Evolutionary conservation across 2,113 vertebrate genomes (phyloP).

Genomic region (Electrona antarctica): DNA sequence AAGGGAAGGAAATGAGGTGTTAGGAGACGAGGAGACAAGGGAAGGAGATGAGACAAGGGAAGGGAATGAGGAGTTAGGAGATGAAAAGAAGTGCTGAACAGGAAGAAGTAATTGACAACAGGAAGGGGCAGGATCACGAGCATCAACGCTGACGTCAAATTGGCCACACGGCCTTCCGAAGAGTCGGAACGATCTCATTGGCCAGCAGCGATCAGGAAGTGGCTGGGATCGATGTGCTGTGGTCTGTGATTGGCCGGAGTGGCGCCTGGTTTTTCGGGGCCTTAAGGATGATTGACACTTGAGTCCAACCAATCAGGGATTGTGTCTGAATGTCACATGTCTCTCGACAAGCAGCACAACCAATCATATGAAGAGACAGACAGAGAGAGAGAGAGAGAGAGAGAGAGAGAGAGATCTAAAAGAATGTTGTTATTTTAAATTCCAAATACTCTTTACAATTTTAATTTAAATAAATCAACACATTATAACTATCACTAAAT

Average conservation of each 20-base stretch:
- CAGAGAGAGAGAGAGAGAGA: neutral
- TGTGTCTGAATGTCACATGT: neutral
- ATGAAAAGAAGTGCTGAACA: conserved; percentile 24
- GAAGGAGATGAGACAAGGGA: neutral
- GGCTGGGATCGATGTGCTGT: neutral
- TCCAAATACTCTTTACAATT: neutral
- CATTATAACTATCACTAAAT: neutral
- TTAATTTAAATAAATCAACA: neutral
- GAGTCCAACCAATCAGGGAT: conserved; percentile 13
- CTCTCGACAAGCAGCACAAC: neutral
- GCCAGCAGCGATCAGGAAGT: neutral
- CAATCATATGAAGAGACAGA: neutral
- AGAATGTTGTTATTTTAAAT: neutral
- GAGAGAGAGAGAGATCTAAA: too few relatives aligned
- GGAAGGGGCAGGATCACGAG: neutral
- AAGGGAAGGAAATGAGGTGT: neutral
- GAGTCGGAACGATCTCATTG: neutral
- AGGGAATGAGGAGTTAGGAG: neutral
- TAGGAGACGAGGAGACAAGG: neutral
- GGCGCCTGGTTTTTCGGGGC: neutral
- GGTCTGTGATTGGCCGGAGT: conserved; percentile 23
- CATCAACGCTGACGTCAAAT: conserved; percentile 11
- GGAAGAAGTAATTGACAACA: conserved; percentile 12
- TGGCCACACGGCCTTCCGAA: conserved; percentile 4
- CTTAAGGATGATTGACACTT: neutral